phyloP scores from a whole-genome alignment of 1,140 invertebrate genomes.

The Zelostemma sp. region DNA sequence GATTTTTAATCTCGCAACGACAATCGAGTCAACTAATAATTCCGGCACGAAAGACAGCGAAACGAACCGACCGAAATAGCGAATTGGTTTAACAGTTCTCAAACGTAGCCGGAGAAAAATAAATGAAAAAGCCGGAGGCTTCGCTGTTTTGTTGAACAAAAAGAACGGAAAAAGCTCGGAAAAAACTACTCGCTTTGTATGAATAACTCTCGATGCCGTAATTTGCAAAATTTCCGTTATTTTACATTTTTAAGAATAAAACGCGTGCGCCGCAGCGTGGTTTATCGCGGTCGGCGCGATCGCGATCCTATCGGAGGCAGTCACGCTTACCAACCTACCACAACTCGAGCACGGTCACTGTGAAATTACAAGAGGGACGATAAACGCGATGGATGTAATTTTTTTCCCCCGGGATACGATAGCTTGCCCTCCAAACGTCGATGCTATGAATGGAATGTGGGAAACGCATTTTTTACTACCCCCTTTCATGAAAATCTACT shows the following conservation, averaged over 20 bases:
- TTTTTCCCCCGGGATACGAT: conserved; percentile 32
- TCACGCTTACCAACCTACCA: conserved; percentile 63
- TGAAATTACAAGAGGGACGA: conserved; percentile 55
- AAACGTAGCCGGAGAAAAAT: too few relatives aligned
- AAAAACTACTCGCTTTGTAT: conserved; percentile 62
- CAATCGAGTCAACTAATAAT: too few relatives aligned
- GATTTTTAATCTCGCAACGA: too few relatives aligned
- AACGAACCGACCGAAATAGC: too few relatives aligned
- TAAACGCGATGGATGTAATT: conserved; percentile 56
- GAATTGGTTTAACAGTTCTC: too few relatives aligned
- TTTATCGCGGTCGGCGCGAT: conserved; percentile 60
- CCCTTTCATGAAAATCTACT: not conserved
- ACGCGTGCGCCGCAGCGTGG: conserved; percentile 49
- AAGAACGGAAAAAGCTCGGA: too few relatives aligned
- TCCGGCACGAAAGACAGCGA: too few relatives aligned
- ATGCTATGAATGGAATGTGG: not conserved
- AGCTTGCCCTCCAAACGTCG: too few relatives aligned
- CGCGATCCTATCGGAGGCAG: conserved; percentile 62
- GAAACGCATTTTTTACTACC: not conserved
- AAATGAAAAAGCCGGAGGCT: too few relatives aligned
- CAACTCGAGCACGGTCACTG: conserved; percentile 56
- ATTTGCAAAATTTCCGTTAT: conserved; percentile 65
- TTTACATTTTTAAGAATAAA: conserved; percentile 66
- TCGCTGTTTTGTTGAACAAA: too few relatives aligned
- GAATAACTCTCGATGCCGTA: conserved; percentile 57